Base-by-base conservation (phyloP, 1,140 invertebrate species). In the Dolichoris vasculosae region DNA sequence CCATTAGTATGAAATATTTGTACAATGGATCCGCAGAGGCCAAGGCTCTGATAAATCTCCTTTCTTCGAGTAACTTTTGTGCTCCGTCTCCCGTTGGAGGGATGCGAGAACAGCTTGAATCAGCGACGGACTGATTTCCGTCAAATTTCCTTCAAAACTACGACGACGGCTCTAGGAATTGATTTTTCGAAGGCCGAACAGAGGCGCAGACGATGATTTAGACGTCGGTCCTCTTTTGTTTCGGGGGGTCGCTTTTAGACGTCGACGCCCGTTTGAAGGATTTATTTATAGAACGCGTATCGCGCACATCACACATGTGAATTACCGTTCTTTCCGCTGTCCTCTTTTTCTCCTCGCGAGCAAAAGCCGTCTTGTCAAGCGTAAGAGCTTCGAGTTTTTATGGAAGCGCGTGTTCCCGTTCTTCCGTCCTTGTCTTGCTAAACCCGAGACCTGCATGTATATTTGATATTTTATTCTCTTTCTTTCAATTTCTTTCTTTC, bases 271-370 rank as follows among this genome's bases (percentile, higher is more conserved):
- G n/a, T 78, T 84, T 79, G 64, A 75, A n/a, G n/a, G 77, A 85
- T 85, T 85, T 85, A 85, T 85, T 85, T 80, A 73, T 85, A 80
- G 83, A 73, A 32, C 23, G 20, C 55, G 55, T 59, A 59, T 59
- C 55, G 9, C 23, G 3, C 55, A 59, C 55, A 59, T 59, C 55
- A 59, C 63, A 79, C 75, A 76, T 84, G 83, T 79, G 83, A 84
- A 84, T 84, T 79, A 79, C 63, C 71, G 30, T 35, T 59, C 32
- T 79, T 79, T 59, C 23, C n/a, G 30, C 55, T 63, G 20, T 40
- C 43, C 75, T 51, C 30, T 55, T 48, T 48, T 8, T 3, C 63
- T 48, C 51, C 51, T 82, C 55, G 71, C 30, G 48, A n/a, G 26
- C 30, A 48, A 59, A 78, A 77, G n/a, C n/a, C 69, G 75, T 84